A percentile compares a stretch with the other conserved stretches of the same genome.
Evolutionary conservation across 92 coral and sea anemone species (phyloP).

Genomic region (Epizoanthus illoricatus): DNA sequence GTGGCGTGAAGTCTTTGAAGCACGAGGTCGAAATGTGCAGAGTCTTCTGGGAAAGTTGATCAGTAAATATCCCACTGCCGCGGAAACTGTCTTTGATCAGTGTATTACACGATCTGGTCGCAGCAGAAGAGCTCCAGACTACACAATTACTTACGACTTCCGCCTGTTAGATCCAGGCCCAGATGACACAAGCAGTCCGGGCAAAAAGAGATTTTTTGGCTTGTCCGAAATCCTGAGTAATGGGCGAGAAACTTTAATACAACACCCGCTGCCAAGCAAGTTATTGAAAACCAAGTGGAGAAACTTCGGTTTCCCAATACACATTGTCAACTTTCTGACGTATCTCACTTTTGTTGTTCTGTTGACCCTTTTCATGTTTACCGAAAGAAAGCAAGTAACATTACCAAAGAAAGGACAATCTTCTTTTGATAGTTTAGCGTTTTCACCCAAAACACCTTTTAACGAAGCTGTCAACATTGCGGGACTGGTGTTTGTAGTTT

Average conservation of each 20-base stretch:
- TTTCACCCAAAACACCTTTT: constrained; percentile 14
- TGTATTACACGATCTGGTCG: constrained; percentile 58
- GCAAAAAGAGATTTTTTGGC: constrained; percentile 57
- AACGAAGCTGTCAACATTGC: constrained; percentile 22
- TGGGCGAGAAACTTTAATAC: constrained; percentile 58
- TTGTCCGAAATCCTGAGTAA: constrained; percentile 52
- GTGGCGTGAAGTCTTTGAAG: constrained; percentile 42
- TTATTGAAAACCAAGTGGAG: constrained; percentile 66
- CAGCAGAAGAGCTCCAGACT: constrained; percentile 35
- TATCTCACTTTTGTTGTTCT: constrained; percentile 44
- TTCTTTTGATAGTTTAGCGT: constrained; percentile 4
- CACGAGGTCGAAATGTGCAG: constrained; percentile 35
- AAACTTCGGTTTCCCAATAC: constrained; percentile 61
- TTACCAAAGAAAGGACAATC: neutral
- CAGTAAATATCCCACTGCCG: constrained; percentile 65
- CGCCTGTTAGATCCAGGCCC: constrained; percentile 80
- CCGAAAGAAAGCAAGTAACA: constrained; percentile 37
- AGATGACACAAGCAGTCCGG: constrained; percentile 38
- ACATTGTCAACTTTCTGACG: constrained; percentile 46
- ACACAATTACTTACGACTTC: constrained; percentile 66
- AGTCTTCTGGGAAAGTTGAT: constrained; percentile 62
- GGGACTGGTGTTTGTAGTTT: constrained; percentile 34
- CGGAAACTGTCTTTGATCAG: constrained; percentile 64
- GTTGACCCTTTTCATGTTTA: constrained; percentile 57
- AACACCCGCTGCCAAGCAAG: constrained; percentile 61